Base-by-base conservation (phyloP, 2,113 vertebrate genomes). In the Ptilonorhynchus violaceus region DNA sequence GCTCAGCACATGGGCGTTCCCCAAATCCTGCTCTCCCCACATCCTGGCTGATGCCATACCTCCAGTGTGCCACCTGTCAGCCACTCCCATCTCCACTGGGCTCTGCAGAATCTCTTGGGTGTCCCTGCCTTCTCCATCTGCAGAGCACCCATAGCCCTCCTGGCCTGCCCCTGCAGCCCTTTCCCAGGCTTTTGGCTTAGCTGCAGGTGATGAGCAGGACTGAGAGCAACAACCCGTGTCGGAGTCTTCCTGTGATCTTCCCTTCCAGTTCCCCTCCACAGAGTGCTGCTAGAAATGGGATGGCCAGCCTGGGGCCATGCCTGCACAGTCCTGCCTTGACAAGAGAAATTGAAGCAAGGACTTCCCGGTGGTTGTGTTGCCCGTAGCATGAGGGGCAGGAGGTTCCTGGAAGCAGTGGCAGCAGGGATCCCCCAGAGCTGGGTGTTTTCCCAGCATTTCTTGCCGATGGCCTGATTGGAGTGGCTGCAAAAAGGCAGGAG, bases 1-100 rank as follows among this genome's bases (percentile, higher is more conserved):
- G 28, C 39, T 52, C 11, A 50, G 27, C 21, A 19, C 66, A 8
- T 30, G 27, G 19, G 67, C 8, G 20, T 28, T 44, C 70, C 31
- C 53, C n/a, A 44, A 9, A 58, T 39, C 27, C 37, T 1, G 0
- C 60, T 52, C 4, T 77, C 17, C 15, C 30, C 31, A 4, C 0
- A 3, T 42, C 19, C 49, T 58, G 31, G 28, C 2, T 0, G 1
- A 17, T 59, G 41, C 53, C 2, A 0, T 22, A 52, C 24, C 47
- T 87, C 58, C 2, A 3, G 52, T 0, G 0, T 77, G 46, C 49
- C 1, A 2, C 6, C 50, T 77, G 37, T 44, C 44, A 68, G 35
- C 14, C 4, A 0, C 30, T 83, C 15, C 39, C 3, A 31, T 79
- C 41, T 72, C 39, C 7, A 7, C 33, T 4, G 6, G 41, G 22